A percentile compares a stretch with the other conserved stretches of the same genome.
These are phyloP conservation scores for Chloroclysta siterata DNA, from an alignment of 2,888 invertebrate genomes.

Conservation along the genomic window DNA sequence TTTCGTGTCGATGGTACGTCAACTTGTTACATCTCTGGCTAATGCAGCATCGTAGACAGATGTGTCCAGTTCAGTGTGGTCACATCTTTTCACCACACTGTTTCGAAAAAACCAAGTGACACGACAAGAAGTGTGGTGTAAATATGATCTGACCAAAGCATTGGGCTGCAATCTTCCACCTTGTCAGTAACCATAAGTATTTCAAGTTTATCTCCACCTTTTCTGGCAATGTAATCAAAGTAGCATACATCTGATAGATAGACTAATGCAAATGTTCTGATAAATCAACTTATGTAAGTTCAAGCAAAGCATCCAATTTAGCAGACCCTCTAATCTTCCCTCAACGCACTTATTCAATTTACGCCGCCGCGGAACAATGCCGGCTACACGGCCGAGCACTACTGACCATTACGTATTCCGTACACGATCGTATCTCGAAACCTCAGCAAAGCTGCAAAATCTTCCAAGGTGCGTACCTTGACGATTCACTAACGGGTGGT, in stretches of 20 bases:
- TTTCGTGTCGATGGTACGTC: too few relatives aligned
- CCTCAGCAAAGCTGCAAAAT: slow-evolving; percentile 38
- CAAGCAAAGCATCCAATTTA: slow-evolving; percentile 58
- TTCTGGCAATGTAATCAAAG: too few relatives aligned
- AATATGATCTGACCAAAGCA: too few relatives aligned
- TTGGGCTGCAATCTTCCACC: too few relatives aligned
- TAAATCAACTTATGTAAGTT: slow-evolving; percentile 45
- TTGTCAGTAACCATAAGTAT: too few relatives aligned
- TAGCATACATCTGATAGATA: neutral
- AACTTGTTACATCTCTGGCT: too few relatives aligned
- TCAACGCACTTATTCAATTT: slow-evolving; percentile 72
- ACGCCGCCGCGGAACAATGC: slow-evolving; percentile 60
- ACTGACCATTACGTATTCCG: slow-evolving; percentile 81
- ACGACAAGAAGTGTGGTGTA: too few relatives aligned
- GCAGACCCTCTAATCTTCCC: slow-evolving; percentile 52
- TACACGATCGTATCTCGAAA: slow-evolving; percentile 65
- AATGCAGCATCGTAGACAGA: too few relatives aligned
- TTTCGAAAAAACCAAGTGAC: too few relatives aligned
- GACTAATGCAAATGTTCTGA: slow-evolving; percentile 33
- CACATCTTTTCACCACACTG: too few relatives aligned
- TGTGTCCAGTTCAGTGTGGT: too few relatives aligned
- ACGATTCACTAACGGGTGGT: slow-evolving; percentile 9
- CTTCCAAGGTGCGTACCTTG: slow-evolving; percentile 14
- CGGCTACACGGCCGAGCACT: slow-evolving; percentile 78
- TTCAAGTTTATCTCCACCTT: too few relatives aligned